These are phyloP conservation scores for Microcebus jonahi DNA, from an alignment of 2,113 vertebrate species.

Conservation along the genomic window DNA sequence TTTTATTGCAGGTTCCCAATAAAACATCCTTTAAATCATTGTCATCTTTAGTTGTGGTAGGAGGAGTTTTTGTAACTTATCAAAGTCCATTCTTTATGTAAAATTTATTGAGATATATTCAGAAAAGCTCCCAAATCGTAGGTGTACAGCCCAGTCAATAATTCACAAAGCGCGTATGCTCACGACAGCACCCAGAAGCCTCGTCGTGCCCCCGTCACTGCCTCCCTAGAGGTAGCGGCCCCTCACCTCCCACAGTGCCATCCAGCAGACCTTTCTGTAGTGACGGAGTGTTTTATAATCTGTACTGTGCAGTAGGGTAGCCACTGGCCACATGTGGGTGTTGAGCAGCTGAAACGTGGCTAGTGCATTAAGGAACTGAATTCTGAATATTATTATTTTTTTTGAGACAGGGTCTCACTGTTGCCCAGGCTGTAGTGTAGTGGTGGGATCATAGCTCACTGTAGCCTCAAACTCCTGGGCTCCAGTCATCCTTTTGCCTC, in stretches of 20 bases:
- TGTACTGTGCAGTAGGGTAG: not conserved
- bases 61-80: not conserved
- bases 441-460: too few species aligned
- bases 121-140: not conserved
- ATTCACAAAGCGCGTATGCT: not conserved
- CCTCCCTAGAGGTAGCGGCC: not conserved
- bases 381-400: not conserved
- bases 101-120: not conserved
- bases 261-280: not conserved
- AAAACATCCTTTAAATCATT: not conserved
- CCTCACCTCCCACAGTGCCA: not conserved
- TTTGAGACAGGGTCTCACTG: too few species aligned
- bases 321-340: not conserved
- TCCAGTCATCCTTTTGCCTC: too few species aligned
- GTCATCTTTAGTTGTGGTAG: not conserved
- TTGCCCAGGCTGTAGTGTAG: too few species aligned
- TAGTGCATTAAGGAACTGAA: not conserved
- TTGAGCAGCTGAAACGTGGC: not conserved
- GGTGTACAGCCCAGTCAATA: not conserved
- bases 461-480: too few species aligned
- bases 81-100: not conserved
- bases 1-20: not conserved
- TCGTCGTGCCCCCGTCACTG: not conserved
- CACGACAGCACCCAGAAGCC: not conserved
- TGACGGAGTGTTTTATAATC: not conserved